Percentiles rank a stretch among this genome's conserved stretches.
Conservation (phyloP, 2,888 invertebrate genomes). For the Keiferia lycopersicella region DNA sequence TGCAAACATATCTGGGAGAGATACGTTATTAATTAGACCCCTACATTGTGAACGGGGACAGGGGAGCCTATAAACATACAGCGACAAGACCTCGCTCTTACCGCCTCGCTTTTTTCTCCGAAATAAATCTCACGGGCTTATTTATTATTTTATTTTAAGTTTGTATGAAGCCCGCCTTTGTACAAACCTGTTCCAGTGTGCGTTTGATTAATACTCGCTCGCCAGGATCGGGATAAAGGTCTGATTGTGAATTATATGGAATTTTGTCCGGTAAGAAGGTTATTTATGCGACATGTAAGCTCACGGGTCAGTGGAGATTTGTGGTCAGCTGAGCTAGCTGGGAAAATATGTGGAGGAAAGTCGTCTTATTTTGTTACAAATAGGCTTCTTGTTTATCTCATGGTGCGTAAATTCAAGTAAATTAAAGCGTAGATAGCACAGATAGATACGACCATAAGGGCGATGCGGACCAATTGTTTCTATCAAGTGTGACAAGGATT, state of each 20-base stretch:
- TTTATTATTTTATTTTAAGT: constrained; percentile 78
- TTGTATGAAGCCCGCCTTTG: constrained; percentile 65
- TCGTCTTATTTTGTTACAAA: constrained; percentile 12
- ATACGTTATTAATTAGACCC: constrained; percentile 72
- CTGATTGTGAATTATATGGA: constrained; percentile 71
- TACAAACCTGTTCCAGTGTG: constrained; percentile 70
- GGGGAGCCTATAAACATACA: constrained; percentile 69
- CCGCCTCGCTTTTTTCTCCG: constrained; percentile 70
- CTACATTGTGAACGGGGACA: constrained; percentile 67
- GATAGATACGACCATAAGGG: constrained; percentile 18
- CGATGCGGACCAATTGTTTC: constrained; percentile 23
- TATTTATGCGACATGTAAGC: constrained; percentile 65
- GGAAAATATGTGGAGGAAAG: constrained; percentile 22
- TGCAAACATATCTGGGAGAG: constrained; percentile 52
- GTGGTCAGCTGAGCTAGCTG: constrained; percentile 31
- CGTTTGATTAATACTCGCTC: constrained; percentile 72
- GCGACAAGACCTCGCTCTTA: constrained; percentile 73
- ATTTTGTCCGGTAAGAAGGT: constrained; percentile 69
- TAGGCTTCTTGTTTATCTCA: constrained; percentile 12
- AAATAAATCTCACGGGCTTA: constrained; percentile 78
- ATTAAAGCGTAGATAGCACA: constrained; percentile 25
- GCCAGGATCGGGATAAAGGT: constrained; percentile 64
- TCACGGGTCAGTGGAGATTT: constrained; percentile 47
- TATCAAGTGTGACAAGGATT: constrained; percentile 28
- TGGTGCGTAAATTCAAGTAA: constrained; percentile 15